Conservation (phyloP, 2,797 vertebrate species). For the Ctenopoma multispine region DNA sequence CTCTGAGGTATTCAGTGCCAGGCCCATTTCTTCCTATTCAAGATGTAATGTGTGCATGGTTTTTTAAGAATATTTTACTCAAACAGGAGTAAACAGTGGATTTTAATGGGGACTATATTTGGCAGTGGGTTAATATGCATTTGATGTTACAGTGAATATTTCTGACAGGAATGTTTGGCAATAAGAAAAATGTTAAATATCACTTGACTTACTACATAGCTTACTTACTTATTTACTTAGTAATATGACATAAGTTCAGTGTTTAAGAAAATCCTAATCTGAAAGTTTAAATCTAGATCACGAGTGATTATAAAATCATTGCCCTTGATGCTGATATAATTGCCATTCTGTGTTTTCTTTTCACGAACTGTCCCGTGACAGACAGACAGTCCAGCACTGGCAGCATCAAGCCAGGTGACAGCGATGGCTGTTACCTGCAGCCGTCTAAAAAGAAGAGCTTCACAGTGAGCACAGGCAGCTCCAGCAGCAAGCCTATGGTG, state of each 20-base stretch:
- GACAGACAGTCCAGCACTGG: constrained; percentile 80
- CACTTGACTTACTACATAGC: not conserved
- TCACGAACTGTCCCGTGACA: constrained; percentile 24
- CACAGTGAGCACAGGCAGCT: not conserved
- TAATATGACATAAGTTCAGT: too few relatives aligned
- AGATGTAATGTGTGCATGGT: too few relatives aligned
- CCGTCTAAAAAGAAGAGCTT: constrained; percentile 80
- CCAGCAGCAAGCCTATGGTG: constrained; percentile 53
- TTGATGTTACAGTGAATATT: not conserved
- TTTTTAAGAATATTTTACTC: too few relatives aligned
- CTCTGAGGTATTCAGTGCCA: too few relatives aligned
- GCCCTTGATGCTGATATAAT: constrained; percentile 7
- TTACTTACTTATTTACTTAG: too few relatives aligned
- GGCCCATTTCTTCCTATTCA: too few relatives aligned
- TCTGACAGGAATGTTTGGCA: not conserved
- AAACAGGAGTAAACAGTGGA: too few relatives aligned
- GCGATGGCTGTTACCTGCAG: constrained; percentile 92
- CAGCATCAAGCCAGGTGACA: constrained; percentile 85
- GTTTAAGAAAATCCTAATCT: too few relatives aligned
- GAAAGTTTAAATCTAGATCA: too few relatives aligned
- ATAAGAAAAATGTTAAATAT: not conserved
- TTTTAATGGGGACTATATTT: too few relatives aligned
- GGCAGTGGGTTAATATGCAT: too few relatives aligned
- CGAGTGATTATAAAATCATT: too few relatives aligned
- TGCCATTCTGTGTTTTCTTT: not conserved